Evolutionary conservation across 2,888 invertebrate genomes (phyloP), one percentile per base, ranked within the genome.

Genomic region (Macroteleia sp.): DNA sequence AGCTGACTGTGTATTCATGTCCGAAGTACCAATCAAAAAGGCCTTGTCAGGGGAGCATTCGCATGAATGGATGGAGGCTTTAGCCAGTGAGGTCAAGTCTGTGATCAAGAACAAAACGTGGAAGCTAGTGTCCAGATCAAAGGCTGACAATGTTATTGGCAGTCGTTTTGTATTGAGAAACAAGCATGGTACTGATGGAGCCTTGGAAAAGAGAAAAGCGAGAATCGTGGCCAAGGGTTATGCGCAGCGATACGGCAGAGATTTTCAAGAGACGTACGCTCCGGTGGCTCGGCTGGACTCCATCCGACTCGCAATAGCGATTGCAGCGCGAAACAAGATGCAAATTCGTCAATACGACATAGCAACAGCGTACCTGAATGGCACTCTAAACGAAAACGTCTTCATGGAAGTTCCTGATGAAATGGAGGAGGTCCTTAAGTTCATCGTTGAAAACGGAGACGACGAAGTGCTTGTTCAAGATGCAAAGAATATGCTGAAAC

Each of bases 291-390:
- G 57, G 2, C 9, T 67, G 3, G 4, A 8, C 0, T 50, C 69
- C 1, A 10, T 59, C 17, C 39, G 57, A 0, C 3, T 54, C 20
- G 36, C 41, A 0, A 9, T 57, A 1, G 48, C 57, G 1, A 2
- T 57, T 6, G 36, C 57, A 2, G 44, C 42, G 1, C 44, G 66
- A 10, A 12, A 41, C 8, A 57, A 32, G 4, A 67, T 84, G 78
- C 25, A 56, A 3, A 57, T 83, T 3, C 17, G 52, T 8, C 84
- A 86, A 16, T 62, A 81, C 12, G 82, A 83, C 30, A 57, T 84
- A 1, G 69, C 75, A 0, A 81, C 81, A 1, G 81, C 83, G 3
- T 85, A 80, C 20, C 44, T 84, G 8, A 83, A 83, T 39, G 83
- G 83, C 0, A n/a, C 41, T 5, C 50, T 81, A 10, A 66, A 74